phyloP scores from a whole-genome alignment of 2,113 vertebrate genomes.

The Pterophyllum scalare region DNA sequence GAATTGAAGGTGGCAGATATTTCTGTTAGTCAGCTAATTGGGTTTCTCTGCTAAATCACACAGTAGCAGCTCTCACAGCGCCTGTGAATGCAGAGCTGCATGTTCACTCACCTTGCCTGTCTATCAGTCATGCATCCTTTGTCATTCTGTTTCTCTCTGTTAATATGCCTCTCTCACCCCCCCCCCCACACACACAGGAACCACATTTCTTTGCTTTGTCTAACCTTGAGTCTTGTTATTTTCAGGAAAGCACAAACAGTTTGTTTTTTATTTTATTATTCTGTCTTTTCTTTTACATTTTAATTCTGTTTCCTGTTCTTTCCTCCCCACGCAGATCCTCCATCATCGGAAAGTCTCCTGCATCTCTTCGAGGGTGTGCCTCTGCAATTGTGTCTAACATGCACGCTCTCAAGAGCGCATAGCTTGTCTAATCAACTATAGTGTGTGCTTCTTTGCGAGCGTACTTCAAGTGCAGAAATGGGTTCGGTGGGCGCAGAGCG shows the following conservation, averaged over 20 bases:
- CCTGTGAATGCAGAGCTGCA: constrained; percentile 31
- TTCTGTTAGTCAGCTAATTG: background rate
- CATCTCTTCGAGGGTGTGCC: constrained; percentile 26
- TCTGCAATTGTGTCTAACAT: constrained; percentile 45
- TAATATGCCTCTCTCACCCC: constrained; percentile 57
- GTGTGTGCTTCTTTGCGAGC: constrained; percentile 15
- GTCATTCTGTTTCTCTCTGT: constrained; percentile 48
- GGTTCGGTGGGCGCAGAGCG: constrained; percentile 84
- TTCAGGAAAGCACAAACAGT: constrained; percentile 19
- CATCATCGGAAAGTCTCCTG: constrained; percentile 49
- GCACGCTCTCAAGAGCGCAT: constrained; percentile 36
- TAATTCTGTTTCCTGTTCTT: constrained; percentile 37
- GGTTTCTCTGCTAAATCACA: background rate
- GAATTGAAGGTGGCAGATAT: background rate
- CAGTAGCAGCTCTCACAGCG: background rate
- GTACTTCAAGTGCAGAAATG: constrained; percentile 73
- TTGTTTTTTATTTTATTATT: background rate
- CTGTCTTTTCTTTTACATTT: constrained; percentile 29
- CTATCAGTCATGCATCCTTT: constrained; percentile 42
- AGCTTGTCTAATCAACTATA: constrained; percentile 15
- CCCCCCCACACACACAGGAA: background rate
- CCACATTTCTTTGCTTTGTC: background rate
- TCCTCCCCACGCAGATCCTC: constrained; percentile 47
- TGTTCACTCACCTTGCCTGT: constrained; percentile 35
- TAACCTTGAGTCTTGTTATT: constrained; percentile 52